Conservation (phyloP, 2,113 vertebrate species). For the Brachyistius frenatus region DNA sequence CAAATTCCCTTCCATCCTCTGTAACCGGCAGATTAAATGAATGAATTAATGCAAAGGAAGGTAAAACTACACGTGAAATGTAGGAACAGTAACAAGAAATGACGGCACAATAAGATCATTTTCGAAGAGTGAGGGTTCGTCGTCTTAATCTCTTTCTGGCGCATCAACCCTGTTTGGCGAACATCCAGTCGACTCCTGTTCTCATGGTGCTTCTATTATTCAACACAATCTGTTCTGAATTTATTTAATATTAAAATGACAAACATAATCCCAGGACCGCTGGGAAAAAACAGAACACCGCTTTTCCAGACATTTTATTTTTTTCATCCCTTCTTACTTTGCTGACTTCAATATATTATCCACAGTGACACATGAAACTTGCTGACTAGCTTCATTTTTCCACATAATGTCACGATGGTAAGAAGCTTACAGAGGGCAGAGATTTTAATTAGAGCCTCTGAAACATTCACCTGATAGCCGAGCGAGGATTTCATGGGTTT, state of each 20-base stretch:
- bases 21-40: no score
- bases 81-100: neutral
- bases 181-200: neutral
- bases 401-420: neutral
- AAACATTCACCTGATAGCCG: constrained; percentile 3
- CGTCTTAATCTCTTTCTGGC: neutral
- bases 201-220: neutral
- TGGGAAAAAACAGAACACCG: neutral
- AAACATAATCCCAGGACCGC: neutral
- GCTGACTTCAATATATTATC: neutral
- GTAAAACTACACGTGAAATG: neutral
- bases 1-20: no score
- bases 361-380: constrained; percentile 24
- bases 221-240: neutral
- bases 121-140: neutral
- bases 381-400: neutral
- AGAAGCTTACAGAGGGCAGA: constrained; percentile 33
- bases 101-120: neutral
- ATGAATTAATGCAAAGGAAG: neutral
- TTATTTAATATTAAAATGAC: neutral
- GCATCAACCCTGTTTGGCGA: neutral
- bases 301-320: neutral
- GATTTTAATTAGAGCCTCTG: constrained; percentile 48
- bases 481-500: constrained; percentile 14
- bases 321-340: neutral